Evolutionary conservation across 2,113 vertebrate species (phyloP), one percentile per base, ranked within the genome.

Genomic region (Tyrannus savana): DNA sequence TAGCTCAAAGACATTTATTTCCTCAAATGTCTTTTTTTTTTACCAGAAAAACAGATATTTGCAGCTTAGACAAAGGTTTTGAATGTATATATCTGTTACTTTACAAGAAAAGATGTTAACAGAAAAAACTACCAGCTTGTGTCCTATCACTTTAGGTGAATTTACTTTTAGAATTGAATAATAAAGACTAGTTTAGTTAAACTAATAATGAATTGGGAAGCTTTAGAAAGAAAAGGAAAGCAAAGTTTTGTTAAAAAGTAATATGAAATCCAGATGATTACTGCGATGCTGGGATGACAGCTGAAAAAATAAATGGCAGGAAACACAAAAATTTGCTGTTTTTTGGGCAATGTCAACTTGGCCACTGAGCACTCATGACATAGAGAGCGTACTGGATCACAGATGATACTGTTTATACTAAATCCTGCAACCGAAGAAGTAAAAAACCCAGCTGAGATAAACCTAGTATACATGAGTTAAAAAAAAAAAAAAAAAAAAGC

Each of bases 141-240:
- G 55, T 93, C 91, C 59, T 66, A 63, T 74, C 89, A 96, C 76
- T 72, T 95, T 66, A 93, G 37, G 69, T 84, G 84, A 96, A 97
- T 90, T 94, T 95, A 69, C 58, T 85, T 96, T 72, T 91, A 89
- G 89, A 94, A 88, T 63, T 88, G 47, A 96, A 89, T 94, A 96
- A 88, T 62, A 73, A 83, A 83, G 87, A 89, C 53, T 84, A 89
- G 64, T 76, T 95, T 79, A 80, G 35, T 46, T 64, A 71, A 95
- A 95, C 37, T 62, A 59, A 79, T 76, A 96, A 94, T 58, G 84
- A 96, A 83, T 44, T 5, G 12, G 35, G 12, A 89, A 82, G 46
- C 58, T 92, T 91, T 82, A 90, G 81, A 95, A 55, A 3, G 46
- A 47, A 86, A 85, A 49, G 3, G 14, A 91, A 76, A 46, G 14